These are phyloP conservation scores for Dermolepida albohirtum DNA, from an alignment of 2,888 invertebrate species.

Conservation along the genomic window DNA sequence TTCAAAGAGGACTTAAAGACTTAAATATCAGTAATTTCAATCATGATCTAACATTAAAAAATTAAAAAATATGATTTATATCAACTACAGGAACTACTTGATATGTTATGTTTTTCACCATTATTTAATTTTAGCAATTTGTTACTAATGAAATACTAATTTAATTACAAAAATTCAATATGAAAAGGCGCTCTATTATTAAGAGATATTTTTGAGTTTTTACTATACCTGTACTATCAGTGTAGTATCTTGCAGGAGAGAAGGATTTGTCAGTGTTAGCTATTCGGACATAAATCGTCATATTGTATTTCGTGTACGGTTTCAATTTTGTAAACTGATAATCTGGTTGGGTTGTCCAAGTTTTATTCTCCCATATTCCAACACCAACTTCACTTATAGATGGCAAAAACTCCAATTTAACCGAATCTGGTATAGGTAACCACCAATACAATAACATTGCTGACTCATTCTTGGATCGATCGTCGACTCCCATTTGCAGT, in stretches of 20 bases:
- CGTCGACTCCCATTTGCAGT: slow-evolving; percentile 74
- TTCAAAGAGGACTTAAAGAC: no score
- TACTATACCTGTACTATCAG: slow-evolving; percentile 33
- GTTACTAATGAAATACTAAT: no score
- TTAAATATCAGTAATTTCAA: no score
- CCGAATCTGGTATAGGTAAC: slow-evolving; percentile 64
- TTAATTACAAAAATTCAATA: no score
- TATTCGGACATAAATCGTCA: slow-evolving; percentile 79
- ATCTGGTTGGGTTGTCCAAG: slow-evolving; percentile 74
- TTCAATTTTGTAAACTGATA: slow-evolving; percentile 73
- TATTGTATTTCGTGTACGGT: slow-evolving; percentile 81
- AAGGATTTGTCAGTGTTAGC: slow-evolving; percentile 70
- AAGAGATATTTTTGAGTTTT: background rate
- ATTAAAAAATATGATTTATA: no score
- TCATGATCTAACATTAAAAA: no score
- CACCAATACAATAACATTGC: slow-evolving; percentile 76
- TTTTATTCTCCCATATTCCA: slow-evolving; percentile 71
- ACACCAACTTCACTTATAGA: slow-evolving; percentile 70
- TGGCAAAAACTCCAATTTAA: slow-evolving; percentile 75
- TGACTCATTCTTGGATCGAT: slow-evolving; percentile 72
- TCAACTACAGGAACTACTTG: no score
- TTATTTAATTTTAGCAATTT: no score
- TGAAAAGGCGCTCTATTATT: no score
- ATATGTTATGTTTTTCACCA: no score
- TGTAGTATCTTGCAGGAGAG: slow-evolving; percentile 72